These are phyloP conservation scores for Tenualosa ilisha DNA, from an alignment of 2,797 vertebrate genomes.

Conservation along the genomic window DNA sequence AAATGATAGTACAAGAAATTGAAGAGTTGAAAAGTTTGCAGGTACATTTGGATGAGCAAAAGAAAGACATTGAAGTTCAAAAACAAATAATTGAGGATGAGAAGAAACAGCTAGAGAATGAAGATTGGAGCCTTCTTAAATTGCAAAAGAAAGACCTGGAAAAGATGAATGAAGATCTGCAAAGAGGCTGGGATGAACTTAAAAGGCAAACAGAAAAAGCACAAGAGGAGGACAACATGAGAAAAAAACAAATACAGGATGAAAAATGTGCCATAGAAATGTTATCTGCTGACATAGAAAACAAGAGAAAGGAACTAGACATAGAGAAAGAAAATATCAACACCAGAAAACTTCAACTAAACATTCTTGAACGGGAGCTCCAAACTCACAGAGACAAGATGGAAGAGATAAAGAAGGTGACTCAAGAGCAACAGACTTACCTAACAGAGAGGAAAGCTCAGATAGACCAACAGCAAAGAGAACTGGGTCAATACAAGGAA, in stretches of 20 bases:
- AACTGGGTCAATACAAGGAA: conserved; percentile 6
- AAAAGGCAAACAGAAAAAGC: background rate
- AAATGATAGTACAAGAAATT: background rate
- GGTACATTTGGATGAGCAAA: background rate
- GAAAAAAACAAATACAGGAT: background rate
- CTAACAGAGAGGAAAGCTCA: conserved; percentile 34
- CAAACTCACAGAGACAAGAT: background rate
- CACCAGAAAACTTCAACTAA: background rate
- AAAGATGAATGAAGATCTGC: background rate
- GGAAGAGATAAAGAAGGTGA: background rate
- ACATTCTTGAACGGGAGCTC: background rate
- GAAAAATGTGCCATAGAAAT: background rate
- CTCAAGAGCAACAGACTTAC: background rate
- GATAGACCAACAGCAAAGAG: conserved; percentile 35
- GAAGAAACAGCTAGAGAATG: conserved; percentile 2
- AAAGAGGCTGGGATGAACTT: background rate
- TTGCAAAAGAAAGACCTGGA: background rate
- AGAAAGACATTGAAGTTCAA: conserved; percentile 10
- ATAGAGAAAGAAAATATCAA: background rate
- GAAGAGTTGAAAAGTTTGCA: background rate
- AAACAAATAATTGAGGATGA: background rate
- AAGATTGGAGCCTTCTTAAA: no score
- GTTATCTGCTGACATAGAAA: background rate
- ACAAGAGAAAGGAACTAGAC: background rate
- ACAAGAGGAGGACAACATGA: background rate